Conservation (phyloP, 2,888 invertebrate genomes). For the Rhagium mordax region DNA sequence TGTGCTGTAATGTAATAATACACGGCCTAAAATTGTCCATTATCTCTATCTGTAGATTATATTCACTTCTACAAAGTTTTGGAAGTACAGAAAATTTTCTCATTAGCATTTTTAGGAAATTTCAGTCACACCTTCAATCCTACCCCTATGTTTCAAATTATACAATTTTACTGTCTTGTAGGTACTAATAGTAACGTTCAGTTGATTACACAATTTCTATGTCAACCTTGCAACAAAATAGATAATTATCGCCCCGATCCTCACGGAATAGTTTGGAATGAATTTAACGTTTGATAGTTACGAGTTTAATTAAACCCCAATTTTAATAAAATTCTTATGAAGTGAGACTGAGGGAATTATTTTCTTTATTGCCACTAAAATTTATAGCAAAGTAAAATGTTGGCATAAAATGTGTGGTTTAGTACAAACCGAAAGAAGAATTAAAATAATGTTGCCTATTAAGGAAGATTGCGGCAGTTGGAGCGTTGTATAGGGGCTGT, state of each 20-base stretch:
- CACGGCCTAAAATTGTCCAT: too few species aligned
- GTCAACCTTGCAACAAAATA: neutral
- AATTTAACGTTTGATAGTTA: conserved; percentile 9
- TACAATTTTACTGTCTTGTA: too few species aligned
- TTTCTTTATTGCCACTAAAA: conserved; percentile 33
- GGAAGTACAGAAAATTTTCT: too few species aligned
- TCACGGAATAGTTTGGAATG: neutral
- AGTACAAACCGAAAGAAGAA: conserved; percentile 33
- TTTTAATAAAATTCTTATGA: conserved; percentile 23
- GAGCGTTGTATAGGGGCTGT: conserved; percentile 2
- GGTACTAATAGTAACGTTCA: too few species aligned
- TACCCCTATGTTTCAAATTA: too few species aligned
- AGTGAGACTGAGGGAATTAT: conserved; percentile 26
- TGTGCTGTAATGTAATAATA: too few species aligned
- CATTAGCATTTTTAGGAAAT: too few species aligned
- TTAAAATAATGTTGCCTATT: conserved; percentile 31
- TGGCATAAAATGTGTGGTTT: conserved; percentile 21
- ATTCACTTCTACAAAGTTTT: too few species aligned
- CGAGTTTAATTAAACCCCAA: conserved; percentile 5
- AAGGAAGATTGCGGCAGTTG: conserved; percentile 37
- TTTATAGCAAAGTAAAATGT: conserved; percentile 25
- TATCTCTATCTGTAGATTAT: too few species aligned
- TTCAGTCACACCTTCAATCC: too few species aligned
- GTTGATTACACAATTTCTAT: too few species aligned
- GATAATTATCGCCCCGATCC: neutral